These are phyloP conservation scores for Cantharis flavilabris DNA, from an alignment of 2,888 invertebrate genomes.

Conservation along the genomic window DNA sequence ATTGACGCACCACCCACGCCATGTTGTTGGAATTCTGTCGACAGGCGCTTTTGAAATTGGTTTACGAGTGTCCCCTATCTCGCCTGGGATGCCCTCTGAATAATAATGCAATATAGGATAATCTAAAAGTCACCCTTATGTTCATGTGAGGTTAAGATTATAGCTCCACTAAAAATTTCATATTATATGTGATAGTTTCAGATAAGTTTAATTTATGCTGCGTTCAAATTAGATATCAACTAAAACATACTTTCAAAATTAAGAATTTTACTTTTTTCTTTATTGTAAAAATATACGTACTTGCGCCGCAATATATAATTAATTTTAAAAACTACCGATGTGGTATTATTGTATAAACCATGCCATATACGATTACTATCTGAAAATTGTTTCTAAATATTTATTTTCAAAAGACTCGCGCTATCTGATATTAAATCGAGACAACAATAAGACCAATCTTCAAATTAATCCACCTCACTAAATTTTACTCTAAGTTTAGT, in stretches of 20 bases:
- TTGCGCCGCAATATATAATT: background rate
- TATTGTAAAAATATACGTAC: background rate
- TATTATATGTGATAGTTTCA: background rate
- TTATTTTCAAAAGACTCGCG: background rate
- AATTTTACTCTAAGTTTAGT: background rate
- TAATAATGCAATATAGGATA: slow-evolving; percentile 21
- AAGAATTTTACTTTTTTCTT: background rate
- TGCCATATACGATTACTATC: background rate
- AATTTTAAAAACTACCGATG: background rate
- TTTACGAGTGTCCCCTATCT: slow-evolving; percentile 32
- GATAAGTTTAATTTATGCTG: background rate
- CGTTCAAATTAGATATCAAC: slow-evolving; percentile 11
- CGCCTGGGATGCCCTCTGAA: slow-evolving; percentile 30
- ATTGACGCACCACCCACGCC: slow-evolving; percentile 26
- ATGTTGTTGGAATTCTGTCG: slow-evolving; percentile 32
- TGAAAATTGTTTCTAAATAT: background rate
- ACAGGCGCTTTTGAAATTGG: slow-evolving; percentile 31
- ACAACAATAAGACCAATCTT: background rate
- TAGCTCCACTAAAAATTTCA: slow-evolving; percentile 2
- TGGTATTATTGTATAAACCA: slow-evolving; percentile 11
- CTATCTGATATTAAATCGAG: background rate
- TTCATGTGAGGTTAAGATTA: background rate
- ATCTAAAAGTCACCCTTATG: slow-evolving; percentile 20
- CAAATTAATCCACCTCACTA: background rate
- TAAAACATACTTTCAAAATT: background rate